Conservation (phyloP, 2,797 vertebrate genomes). For the Schizothorax lantsangensis region DNA sequence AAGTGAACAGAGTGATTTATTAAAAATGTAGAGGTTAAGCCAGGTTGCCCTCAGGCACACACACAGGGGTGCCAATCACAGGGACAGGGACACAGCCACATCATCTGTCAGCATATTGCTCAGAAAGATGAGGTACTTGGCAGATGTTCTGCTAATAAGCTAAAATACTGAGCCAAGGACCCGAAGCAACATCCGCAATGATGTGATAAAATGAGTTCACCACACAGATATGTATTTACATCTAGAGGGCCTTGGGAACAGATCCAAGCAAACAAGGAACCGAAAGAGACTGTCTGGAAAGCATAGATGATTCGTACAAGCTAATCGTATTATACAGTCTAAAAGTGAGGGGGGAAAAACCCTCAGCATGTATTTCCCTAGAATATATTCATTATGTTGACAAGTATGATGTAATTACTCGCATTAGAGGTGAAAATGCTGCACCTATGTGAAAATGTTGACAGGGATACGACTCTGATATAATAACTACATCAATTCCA, state of each 20-base stretch:
- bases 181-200: conserved; percentile 2
- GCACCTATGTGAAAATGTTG: conserved; percentile 3
- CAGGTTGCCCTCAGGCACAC: conserved; percentile 17
- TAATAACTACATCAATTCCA: conserved; percentile 18
- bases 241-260: background rate
- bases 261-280: background rate
- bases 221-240: background rate
- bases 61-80: conserved; percentile 22
- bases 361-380: background rate
- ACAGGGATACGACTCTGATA: conserved; percentile 3
- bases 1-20: conserved; percentile 46
- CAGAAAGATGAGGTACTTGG: conserved; percentile 9
- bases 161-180: background rate
- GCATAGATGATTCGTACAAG: background rate
- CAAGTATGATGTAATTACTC: background rate
- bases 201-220: conserved; percentile 19
- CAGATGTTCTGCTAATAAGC: conserved; percentile 14
- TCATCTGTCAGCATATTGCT: conserved; percentile 19
- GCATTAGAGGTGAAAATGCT: background rate
- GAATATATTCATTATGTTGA: conserved; percentile 1
- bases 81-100: conserved; percentile 18
- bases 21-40: conserved; percentile 23
- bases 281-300: conserved; percentile 14
- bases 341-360: background rate
- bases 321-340: conserved; percentile 7